These are phyloP conservation scores for Oligia latruncula DNA, from an alignment of 2,888 invertebrate species.

Conservation along the genomic window DNA sequence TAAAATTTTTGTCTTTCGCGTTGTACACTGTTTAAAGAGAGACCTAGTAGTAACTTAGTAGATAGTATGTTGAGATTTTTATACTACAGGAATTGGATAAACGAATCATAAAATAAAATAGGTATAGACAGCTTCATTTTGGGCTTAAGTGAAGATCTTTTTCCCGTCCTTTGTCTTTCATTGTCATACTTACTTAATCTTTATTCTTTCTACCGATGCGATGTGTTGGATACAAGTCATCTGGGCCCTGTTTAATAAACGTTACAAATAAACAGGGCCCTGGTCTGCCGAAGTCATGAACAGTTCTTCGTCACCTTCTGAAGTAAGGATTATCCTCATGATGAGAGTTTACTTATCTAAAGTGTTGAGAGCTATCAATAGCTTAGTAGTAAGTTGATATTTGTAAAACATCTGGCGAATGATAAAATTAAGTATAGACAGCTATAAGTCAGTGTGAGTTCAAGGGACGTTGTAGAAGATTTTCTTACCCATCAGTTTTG, in stretches of 20 bases:
- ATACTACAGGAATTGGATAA: not conserved
- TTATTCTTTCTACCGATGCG: too few species aligned
- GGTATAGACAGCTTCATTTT: not conserved
- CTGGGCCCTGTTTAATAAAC: too few species aligned
- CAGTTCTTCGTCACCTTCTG: not conserved
- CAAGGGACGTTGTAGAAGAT: too few species aligned
- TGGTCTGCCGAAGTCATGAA: too few species aligned
- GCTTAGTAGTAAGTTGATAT: not conserved
- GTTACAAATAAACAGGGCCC: too few species aligned
- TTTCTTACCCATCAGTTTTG: not conserved
- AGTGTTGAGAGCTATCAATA: not conserved
- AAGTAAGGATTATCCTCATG: not conserved
- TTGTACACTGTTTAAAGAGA: too few species aligned
- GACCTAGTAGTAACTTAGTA: not conserved
- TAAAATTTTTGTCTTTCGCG: not conserved
- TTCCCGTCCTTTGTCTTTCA: too few species aligned
- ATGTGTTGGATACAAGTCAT: too few species aligned
- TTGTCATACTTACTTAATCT: too few species aligned
- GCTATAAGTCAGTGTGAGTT: not conserved
- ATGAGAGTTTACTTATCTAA: not conserved
- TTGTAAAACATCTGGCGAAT: not conserved
- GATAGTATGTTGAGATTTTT: not conserved
- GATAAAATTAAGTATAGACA: not conserved
- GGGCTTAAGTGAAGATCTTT: too few species aligned
- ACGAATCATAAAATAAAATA: not conserved